Evolutionary conservation across 2,113 vertebrate species (phyloP), one percentile per base, ranked within the genome.

Genomic region (Erpornis zantholeuca): DNA sequence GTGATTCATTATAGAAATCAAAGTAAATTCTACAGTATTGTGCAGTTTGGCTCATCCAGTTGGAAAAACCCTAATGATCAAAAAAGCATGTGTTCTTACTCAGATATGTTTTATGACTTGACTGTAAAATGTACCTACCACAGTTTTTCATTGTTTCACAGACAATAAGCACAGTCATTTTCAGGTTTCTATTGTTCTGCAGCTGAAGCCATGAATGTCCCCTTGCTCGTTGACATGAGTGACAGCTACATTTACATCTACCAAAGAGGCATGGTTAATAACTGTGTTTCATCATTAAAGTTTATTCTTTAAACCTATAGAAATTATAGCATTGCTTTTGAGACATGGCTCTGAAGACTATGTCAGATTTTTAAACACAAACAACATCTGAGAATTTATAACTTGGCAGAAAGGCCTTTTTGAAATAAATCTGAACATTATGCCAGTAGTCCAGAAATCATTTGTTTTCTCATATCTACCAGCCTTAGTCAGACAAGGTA

Each of bases 81-180:
- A 93, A 97, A 97, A 97, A 96, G 91, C 98, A 98, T 98, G 87
- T 98, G 98, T 98, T 98, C 97, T 97, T 96, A 97, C 95, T 98
- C 97, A 98, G 95, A 97, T 97, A 95, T 94, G 64, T 98, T 98
- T 98, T 98, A 98, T 98, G 96, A 96, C 93, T 92, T 49, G 89
- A 92, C 94, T 94, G 80, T 98, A 98, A 98, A 98, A 96, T 94
- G 90, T 98, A 98, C 98, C 98, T 97, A 98, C 98, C 98, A 81
- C 98, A 98, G 98, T 47, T 96, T 92, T 65, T 83, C 90, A 96
- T 98, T 98, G 93, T 97, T 98, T 97, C 82, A 89, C 84, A 96
- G 95, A 97, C 90, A 95, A 94, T 89, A 97, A 96, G 88, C 72
- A 80, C 72, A 84, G 91, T 95, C 65, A 65, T 96, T 94, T 97